phyloP scores from a whole-genome alignment of 2,797 vertebrate genomes.

The Enteromius viviparus region DNA sequence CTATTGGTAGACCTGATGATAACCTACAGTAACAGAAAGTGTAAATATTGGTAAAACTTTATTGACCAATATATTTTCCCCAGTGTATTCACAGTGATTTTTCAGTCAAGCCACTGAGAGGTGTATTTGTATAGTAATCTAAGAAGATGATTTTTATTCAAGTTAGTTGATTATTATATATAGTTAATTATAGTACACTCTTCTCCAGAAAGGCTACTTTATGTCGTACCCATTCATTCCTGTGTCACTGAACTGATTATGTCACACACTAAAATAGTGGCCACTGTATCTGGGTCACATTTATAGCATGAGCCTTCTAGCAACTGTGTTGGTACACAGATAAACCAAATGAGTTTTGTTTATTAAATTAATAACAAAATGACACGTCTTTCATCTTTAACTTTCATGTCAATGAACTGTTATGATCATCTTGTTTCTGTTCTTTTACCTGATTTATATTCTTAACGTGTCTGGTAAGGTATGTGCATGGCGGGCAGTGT shows the following conservation, averaged over 20 bases:
- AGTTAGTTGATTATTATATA: neutral
- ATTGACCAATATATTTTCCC: neutral
- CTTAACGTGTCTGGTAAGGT: neutral
- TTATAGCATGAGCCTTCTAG: neutral
- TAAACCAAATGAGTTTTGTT: neutral
- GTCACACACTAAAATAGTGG: conserved; percentile 18
- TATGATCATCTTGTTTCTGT: neutral
- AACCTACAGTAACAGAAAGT: neutral
- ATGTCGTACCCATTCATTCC: neutral
- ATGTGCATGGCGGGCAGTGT: neutral
- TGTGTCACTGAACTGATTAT: conserved; percentile 11
- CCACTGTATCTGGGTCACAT: conserved; percentile 17
- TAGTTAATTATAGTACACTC: neutral
- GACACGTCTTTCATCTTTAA: neutral
- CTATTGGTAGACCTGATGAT: neutral
- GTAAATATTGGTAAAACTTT: neutral
- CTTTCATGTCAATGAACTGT: neutral
- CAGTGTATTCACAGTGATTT: neutral
- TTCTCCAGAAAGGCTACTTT: neutral
- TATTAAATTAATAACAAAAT: neutral
- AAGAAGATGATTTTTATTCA: neutral
- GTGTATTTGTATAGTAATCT: neutral
- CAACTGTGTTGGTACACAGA: neutral
- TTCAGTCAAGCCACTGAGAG: neutral
- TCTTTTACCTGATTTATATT: neutral